Percentiles rank a stretch among this genome's conserved stretches.
Evolutionary conservation across 2,888 invertebrate species (phyloP).

Genomic region (Galerucella nymphaeae): DNA sequence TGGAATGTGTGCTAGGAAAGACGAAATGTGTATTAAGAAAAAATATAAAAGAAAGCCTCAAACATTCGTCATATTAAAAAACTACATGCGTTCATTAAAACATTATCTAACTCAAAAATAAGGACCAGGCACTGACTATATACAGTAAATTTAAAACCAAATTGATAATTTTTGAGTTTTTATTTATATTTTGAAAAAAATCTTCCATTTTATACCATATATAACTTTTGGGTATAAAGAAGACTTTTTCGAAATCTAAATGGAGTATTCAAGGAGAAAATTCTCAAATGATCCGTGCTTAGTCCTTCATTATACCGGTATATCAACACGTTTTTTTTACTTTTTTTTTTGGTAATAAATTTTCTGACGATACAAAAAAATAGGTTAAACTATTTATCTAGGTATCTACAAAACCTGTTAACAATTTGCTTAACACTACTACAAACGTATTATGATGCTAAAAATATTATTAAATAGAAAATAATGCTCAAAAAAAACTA

Average conservation of each 20-base stretch:
- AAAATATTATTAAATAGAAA: constrained; percentile 39
- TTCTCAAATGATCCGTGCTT: background rate
- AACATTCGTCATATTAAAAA: constrained; percentile 57
- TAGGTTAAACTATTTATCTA: constrained; percentile 61
- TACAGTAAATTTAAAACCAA: constrained; percentile 11
- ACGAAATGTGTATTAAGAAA: constrained; percentile 48
- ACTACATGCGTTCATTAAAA: constrained; percentile 55
- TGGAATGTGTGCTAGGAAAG: constrained; percentile 53
- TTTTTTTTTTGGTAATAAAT: constrained; percentile 43
- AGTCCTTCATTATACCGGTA: constrained; percentile 29
- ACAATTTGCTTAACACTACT: constrained; percentile 60
- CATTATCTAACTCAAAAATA: constrained; percentile 42
- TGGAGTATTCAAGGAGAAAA: background rate
- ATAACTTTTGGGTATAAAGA: background rate
- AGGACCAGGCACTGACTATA: constrained; percentile 9
- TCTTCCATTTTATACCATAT: constrained; percentile 18
- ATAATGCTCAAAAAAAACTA: background rate
- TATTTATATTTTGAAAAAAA: background rate
- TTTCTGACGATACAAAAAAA: constrained; percentile 63
- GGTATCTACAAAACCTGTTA: constrained; percentile 60
- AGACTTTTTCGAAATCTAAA: background rate
- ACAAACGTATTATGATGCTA: constrained; percentile 63
- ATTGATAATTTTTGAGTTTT: constrained; percentile 8
- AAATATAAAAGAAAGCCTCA: constrained; percentile 51
- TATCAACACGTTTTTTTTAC: constrained; percentile 44